A percentile compares a stretch with the other conserved stretches of the same genome.
Conservation (phyloP, 2,888 invertebrate species). For the Trileptium ribeirensis region DNA sequence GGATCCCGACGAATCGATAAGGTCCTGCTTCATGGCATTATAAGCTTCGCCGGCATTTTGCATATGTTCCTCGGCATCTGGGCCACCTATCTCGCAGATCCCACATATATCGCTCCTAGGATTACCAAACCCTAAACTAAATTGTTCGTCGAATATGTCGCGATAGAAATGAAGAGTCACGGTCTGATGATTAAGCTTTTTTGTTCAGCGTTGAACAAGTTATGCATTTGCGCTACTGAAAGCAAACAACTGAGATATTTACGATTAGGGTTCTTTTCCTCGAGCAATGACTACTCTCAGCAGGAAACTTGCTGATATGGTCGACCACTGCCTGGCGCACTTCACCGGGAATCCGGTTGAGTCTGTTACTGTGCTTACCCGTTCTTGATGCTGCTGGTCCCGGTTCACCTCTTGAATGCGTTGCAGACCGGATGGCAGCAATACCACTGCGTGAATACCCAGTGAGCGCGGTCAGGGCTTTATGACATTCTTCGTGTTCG, state of each 20-base stretch:
- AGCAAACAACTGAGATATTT: not conserved
- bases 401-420: no score
- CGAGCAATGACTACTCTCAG: not conserved
- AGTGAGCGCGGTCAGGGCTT: no score
- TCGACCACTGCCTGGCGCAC: not conserved
- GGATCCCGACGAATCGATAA: no score
- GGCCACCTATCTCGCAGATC: not conserved
- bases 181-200: not conserved
- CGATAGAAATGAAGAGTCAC: not conserved
- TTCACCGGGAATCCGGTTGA: not conserved
- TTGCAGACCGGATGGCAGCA: no score
- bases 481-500: no score
- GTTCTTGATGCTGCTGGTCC: no score
- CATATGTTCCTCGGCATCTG: no score
- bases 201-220: not conserved
- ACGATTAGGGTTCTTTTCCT: not conserved
- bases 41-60: no score
- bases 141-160: not conserved
- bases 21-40: no score
- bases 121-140: constrained; percentile 5
- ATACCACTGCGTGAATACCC: no score
- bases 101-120: not conserved
- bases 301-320: not conserved
- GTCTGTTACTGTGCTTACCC: not conserved
- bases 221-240: not conserved